A percentile compares a stretch with the other conserved stretches of the same genome.
phyloP scores from a whole-genome alignment of 1,140 invertebrate genomes.

The Zaprionus ornatus region DNA sequence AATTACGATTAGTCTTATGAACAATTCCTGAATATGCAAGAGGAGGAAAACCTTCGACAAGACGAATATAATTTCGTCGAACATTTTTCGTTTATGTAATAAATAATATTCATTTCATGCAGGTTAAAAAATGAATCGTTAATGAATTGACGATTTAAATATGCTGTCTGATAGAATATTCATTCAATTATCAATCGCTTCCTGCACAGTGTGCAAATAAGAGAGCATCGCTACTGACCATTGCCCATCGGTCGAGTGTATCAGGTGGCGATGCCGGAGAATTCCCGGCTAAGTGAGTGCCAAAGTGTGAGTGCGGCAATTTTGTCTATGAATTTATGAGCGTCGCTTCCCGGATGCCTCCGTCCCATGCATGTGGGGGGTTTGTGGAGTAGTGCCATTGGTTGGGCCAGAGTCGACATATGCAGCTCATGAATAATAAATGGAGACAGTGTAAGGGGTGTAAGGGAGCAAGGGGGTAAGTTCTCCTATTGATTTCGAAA shows the following conservation, averaged over 20 bases:
- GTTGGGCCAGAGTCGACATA: conserved; percentile 59
- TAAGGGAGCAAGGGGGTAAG: conserved; percentile 42
- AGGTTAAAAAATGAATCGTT: neutral
- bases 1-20: no score
- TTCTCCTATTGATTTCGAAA: conserved; percentile 72
- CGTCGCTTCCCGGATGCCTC: conserved; percentile 9
- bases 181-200: conserved; percentile 5
- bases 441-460: conserved; percentile 1
- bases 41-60: no score
- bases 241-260: neutral
- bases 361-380: neutral
- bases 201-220: conserved; percentile 5
- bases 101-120: neutral
- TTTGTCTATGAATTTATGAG: conserved; percentile 74
- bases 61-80: no score
- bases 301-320: conserved; percentile 66
- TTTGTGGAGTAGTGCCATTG: neutral
- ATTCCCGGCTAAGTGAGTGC: conserved; percentile 44
- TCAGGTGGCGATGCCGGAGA: neutral
- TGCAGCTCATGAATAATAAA: conserved; percentile 71
- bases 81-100: neutral
- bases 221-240: neutral
- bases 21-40: no score
- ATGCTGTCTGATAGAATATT: neutral
- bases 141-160: neutral